Evolutionary conservation across 2,888 invertebrate genomes (phyloP).

Genomic region (Chrysolina haemoptera): DNA sequence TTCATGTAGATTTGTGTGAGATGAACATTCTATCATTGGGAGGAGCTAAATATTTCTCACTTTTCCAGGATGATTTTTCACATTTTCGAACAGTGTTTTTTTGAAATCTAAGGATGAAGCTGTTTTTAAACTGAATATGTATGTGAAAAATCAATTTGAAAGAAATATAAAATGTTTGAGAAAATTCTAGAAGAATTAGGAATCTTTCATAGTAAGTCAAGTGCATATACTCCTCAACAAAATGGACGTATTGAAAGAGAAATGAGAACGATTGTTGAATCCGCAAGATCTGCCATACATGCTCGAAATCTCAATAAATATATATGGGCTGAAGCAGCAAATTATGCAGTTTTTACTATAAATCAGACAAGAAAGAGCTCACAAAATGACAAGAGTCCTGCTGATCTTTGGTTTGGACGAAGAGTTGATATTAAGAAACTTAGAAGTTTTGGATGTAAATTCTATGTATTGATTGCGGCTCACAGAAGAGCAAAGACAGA

Average conservation of each 20-base stretch:
- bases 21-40: slow-evolving; percentile 53
- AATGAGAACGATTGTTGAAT: slow-evolving; percentile 61
- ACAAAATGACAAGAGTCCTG: slow-evolving; percentile 45
- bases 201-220: slow-evolving; percentile 54
- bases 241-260: slow-evolving; percentile 61
- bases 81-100: slow-evolving; percentile 55
- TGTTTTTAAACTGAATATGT: slow-evolving; percentile 46
- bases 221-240: slow-evolving; percentile 59
- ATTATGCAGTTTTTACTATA: slow-evolving; percentile 53
- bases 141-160: slow-evolving; percentile 58
- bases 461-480: slow-evolving; percentile 47
- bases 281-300: slow-evolving; percentile 54
- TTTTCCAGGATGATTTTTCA: slow-evolving; percentile 32
- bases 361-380: slow-evolving; percentile 54
- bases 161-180: slow-evolving; percentile 53
- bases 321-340: slow-evolving; percentile 55
- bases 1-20: slow-evolving; percentile 58
- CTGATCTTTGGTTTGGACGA: slow-evolving; percentile 51
- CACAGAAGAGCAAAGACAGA: slow-evolving; percentile 42
- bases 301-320: slow-evolving; percentile 41
- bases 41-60: slow-evolving; percentile 26
- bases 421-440: slow-evolving; percentile 40
- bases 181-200: slow-evolving; percentile 55
- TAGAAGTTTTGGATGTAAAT: slow-evolving; percentile 27
- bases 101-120: slow-evolving; percentile 57